These are phyloP conservation scores for Macrophya annulata DNA, from an alignment of 2,888 invertebrate genomes.

Conservation along the genomic window DNA sequence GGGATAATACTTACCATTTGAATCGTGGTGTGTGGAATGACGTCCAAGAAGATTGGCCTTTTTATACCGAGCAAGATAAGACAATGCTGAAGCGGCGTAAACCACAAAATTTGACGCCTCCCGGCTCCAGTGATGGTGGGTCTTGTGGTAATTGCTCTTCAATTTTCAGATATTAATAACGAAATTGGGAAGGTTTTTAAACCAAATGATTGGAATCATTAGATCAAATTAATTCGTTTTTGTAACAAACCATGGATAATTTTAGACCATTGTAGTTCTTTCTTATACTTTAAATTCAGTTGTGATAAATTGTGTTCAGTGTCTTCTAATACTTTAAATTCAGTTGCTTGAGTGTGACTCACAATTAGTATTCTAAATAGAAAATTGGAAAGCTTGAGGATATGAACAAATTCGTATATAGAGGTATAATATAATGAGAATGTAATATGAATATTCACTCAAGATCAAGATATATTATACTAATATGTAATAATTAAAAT, in stretches of 20 bases:
- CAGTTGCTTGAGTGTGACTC: background rate
- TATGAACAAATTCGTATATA: no score
- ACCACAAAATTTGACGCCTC: conserved; percentile 95
- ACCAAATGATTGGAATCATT: background rate
- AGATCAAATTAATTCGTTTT: background rate
- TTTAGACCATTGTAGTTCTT: background rate
- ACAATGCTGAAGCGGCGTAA: conserved; percentile 94
- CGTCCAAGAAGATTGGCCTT: conserved; percentile 96
- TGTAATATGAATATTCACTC: background rate
- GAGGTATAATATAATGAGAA: no score
- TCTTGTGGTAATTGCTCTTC: conserved; percentile 81
- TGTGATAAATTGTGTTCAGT: background rate
- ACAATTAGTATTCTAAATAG: background rate
- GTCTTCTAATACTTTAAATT: background rate
- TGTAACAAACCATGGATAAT: background rate
- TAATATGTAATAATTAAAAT: background rate
- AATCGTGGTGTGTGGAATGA: conserved; percentile 95
- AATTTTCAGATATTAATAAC: background rate
- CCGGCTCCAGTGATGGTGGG: conserved; percentile 91
- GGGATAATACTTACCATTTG: conserved; percentile 95
- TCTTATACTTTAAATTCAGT: background rate
- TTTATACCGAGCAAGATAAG: conserved; percentile 94
- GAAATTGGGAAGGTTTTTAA: background rate
- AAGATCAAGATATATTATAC: background rate
- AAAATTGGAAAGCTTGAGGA: background rate